These are phyloP conservation scores for Anagrus nilaparvatae DNA, from an alignment of 1,140 invertebrate genomes.

Conservation along the genomic window DNA sequence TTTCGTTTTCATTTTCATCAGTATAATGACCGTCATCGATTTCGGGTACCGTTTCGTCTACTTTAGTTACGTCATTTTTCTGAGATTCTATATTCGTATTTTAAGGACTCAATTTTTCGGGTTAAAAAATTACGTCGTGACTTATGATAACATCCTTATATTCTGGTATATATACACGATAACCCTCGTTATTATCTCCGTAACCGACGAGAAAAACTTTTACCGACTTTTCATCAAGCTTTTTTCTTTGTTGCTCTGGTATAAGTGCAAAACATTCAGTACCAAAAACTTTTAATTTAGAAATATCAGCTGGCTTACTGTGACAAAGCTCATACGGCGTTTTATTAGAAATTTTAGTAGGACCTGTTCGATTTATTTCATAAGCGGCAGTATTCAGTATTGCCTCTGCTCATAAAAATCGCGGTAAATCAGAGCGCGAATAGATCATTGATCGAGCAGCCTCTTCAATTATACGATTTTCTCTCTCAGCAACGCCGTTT, in stretches of 20 bases:
- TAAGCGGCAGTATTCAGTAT: conserved; percentile 28
- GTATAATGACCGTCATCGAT: background rate
- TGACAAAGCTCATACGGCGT: conserved; percentile 22
- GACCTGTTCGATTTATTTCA: conserved; percentile 22
- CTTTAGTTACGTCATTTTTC: background rate
- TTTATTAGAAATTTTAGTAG: conserved; percentile 11
- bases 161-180: conserved; percentile 9
- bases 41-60: too few species aligned
- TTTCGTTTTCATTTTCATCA: background rate
- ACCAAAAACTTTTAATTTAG: conserved; percentile 7
- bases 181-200: conserved; percentile 6
- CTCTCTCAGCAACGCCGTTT: conserved; percentile 35
- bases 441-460: conserved; percentile 26
- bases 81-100: background rate
- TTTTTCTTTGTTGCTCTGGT: conserved; percentile 6
- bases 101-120: background rate
- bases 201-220: conserved; percentile 12
- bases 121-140: conserved; percentile 10
- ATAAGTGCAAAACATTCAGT: conserved; percentile 7
- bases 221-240: conserved; percentile 9
- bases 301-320: conserved; percentile 6
- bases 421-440: conserved; percentile 26
- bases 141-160: conserved; percentile 1
- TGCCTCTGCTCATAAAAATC: conserved; percentile 40
- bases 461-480: conserved; percentile 34